phyloP scores from a whole-genome alignment of 2,113 vertebrate species.

The Sinocyclocheilus rhinocerous region DNA sequence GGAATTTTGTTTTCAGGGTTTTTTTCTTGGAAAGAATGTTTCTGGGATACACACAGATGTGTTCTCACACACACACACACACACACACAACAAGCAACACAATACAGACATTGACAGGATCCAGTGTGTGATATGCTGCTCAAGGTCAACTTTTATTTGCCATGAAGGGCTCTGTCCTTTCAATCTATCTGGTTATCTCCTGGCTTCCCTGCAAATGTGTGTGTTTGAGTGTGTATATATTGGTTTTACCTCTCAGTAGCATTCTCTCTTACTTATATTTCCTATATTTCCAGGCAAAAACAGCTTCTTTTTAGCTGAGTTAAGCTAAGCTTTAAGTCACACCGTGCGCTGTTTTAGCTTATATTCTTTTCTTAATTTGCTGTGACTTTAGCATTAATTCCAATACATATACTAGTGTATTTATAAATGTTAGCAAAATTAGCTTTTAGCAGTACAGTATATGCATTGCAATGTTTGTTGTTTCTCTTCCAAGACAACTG shows the following conservation, averaged over 20 bases:
- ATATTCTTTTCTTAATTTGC: background rate
- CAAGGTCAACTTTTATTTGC: conserved; percentile 22
- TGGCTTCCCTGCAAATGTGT: background rate
- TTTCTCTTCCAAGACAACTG: background rate
- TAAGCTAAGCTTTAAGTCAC: background rate
- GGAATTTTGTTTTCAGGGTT: conserved; percentile 12
- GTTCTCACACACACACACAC: background rate
- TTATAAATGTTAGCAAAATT: background rate
- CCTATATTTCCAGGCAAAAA: background rate
- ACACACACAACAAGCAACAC: background rate
- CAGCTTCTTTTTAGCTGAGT: background rate
- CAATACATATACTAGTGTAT: background rate
- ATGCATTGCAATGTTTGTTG: background rate
- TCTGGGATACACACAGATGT: background rate
- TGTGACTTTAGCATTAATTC: background rate
- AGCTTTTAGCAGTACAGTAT: background rate
- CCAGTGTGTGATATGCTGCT: background rate
- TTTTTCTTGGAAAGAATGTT: conserved; percentile 27
- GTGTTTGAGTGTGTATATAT: conserved; percentile 1
- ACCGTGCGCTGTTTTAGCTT: background rate
- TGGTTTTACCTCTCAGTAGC: background rate
- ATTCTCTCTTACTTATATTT: background rate
- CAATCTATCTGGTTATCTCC: background rate
- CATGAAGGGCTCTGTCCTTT: background rate
- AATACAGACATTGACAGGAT: conserved; percentile 7